Percentiles rank a stretch among this genome's conserved stretches.
These are phyloP conservation scores for Gryon sp. DNA, from an alignment of 1,140 invertebrate species.

Conservation along the genomic window DNA sequence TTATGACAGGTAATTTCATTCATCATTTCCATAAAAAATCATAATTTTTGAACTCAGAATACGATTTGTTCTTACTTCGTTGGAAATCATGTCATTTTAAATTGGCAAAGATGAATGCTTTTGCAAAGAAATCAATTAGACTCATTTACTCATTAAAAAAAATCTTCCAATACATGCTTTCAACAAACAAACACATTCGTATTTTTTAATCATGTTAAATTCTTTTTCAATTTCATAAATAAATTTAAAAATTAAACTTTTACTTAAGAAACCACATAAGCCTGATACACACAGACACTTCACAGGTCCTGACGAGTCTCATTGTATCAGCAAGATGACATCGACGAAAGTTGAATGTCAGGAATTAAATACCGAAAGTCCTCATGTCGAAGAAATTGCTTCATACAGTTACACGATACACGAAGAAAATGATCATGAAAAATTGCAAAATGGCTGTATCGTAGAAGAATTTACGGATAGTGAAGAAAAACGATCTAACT, in stretches of 20 bases:
- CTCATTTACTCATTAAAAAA: too few relatives aligned
- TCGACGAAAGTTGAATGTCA: slow-evolving; percentile 82
- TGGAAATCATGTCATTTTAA: slow-evolving; percentile 13
- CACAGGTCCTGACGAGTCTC: slow-evolving; percentile 84
- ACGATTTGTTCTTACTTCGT: slow-evolving; percentile 1
- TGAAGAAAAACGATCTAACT: slow-evolving; percentile 78
- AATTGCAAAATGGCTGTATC: slow-evolving; percentile 79
- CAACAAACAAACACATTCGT: too few relatives aligned
- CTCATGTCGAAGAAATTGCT: slow-evolving; percentile 82
- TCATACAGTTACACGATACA: slow-evolving; percentile 80
- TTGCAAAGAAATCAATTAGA: too few relatives aligned
- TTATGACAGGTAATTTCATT: slow-evolving; percentile 81
- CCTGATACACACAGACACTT: slow-evolving; percentile 68
- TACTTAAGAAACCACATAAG: slow-evolving; percentile 1
- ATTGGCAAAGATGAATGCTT: slow-evolving; percentile 15
- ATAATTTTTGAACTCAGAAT: slow-evolving; percentile 1
- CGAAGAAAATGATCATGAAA: slow-evolving; percentile 67
- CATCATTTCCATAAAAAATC: slow-evolving; percentile 37
- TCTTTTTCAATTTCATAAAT: background rate
- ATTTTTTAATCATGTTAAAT: too few relatives aligned
- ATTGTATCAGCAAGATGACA: slow-evolving; percentile 83
- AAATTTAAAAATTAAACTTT: slow-evolving; percentile 3
- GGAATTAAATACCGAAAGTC: slow-evolving; percentile 78
- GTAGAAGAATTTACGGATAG: slow-evolving; percentile 81
- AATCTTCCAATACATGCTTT: too few relatives aligned